phyloP scores from a whole-genome alignment of 1,140 invertebrate species.

The Cyclargus thomasi region DNA sequence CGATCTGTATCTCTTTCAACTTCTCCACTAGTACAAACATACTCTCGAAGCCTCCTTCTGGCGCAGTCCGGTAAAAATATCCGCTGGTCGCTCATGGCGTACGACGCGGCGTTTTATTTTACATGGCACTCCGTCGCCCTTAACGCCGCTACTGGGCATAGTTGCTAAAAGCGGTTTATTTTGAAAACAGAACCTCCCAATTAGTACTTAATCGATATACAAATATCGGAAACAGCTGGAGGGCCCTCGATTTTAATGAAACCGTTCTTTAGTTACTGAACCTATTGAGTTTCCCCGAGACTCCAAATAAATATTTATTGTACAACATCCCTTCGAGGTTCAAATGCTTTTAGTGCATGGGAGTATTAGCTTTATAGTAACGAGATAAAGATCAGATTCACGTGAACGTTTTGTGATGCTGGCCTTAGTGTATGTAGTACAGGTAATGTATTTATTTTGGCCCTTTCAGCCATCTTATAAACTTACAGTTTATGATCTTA shows the following conservation, averaged over 20 bases:
- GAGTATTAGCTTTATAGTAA: slow-evolving; percentile 19
- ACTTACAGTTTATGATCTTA: too few species aligned
- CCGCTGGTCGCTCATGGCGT: too few species aligned
- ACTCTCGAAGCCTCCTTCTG: too few species aligned
- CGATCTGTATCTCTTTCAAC: too few species aligned
- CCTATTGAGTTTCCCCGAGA: slow-evolving; percentile 32
- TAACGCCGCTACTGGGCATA: too few species aligned
- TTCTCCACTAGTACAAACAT: too few species aligned
- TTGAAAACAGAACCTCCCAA: not conserved
- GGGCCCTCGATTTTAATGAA: slow-evolving; percentile 45
- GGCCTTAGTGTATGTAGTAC: not conserved
- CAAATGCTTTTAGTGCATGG: slow-evolving; percentile 3
- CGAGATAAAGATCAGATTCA: slow-evolving; percentile 13
- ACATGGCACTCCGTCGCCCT: too few species aligned
- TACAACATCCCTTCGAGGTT: slow-evolving; percentile 17
- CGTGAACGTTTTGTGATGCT: not conserved
- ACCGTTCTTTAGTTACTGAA: slow-evolving; percentile 45
- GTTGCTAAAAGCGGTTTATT: not conserved
- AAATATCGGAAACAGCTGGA: slow-evolving; percentile 20
- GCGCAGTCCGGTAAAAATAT: too few species aligned
- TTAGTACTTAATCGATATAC: not conserved
- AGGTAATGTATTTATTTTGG: too few species aligned
- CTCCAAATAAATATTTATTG: slow-evolving; percentile 42
- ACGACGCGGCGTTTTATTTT: too few species aligned
- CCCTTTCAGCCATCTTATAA: too few species aligned